Conservation (phyloP, 1,140 invertebrate genomes). For the Ips typographus region DNA sequence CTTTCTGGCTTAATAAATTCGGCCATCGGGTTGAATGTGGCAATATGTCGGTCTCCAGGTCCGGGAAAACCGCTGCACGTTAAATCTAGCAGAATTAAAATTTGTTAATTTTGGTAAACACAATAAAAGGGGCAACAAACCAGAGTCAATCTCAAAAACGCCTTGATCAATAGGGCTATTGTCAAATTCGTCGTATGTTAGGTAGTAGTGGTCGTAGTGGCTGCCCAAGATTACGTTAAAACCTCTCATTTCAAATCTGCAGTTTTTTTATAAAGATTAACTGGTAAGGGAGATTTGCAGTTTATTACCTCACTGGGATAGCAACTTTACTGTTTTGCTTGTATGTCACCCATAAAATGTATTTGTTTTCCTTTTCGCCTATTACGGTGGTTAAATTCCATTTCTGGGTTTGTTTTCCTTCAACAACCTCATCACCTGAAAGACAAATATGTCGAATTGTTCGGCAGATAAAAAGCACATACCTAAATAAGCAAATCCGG, state of each 20-base stretch:
- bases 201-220: conserved; percentile 94
- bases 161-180: conserved; percentile 66
- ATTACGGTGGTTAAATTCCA: conserved; percentile 69
- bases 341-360: conserved; percentile 80
- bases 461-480: conserved; percentile 17
- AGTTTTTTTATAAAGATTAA: neutral
- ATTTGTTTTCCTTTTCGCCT: conserved; percentile 83
- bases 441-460: conserved; percentile 50
- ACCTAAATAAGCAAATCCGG: conserved; percentile 69
- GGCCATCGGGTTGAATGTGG: conserved; percentile 89
- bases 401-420: conserved; percentile 58
- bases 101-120: neutral
- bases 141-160: conserved; percentile 67
- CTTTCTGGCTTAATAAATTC: conserved; percentile 79
- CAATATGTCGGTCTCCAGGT: conserved; percentile 74
- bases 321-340: conserved; percentile 58
- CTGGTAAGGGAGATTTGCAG: too few relatives aligned
- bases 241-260: conserved; percentile 88
- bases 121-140: conserved; percentile 49
- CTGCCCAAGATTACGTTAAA: conserved; percentile 90
- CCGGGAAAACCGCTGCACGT: conserved; percentile 84
- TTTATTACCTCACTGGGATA: conserved; percentile 56
- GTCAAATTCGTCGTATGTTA: conserved; percentile 78
- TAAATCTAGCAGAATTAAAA: conserved; percentile 59
- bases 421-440: conserved; percentile 26